Evolutionary conservation across 2,797 vertebrate species (phyloP), one percentile per base, ranked within the genome.

Genomic region (Alectoris magna): DNA sequence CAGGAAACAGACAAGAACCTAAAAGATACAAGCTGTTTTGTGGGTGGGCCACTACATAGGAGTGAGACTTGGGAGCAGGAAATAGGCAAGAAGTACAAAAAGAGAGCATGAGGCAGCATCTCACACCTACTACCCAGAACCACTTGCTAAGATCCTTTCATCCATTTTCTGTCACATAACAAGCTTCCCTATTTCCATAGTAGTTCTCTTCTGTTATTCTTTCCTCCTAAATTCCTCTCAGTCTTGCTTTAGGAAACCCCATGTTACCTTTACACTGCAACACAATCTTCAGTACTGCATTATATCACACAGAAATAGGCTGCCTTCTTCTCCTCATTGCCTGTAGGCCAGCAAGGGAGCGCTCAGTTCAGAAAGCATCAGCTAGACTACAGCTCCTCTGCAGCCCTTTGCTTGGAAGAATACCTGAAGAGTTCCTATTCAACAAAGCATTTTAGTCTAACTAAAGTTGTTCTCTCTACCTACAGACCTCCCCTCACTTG

Each of bases 381-480:
- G 27, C 39, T 38, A 26, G 43, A 71, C 22, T 22, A 29, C 19
- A 49, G 66, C 1, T 72, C 41, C 34, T 72, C 71, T 51, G 55
- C 38, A 78, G 41, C 38, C 27, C 55, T 86, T 75, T 0, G 0
- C 53, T 39, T 27, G 5, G 11, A 17, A 41, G 38, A 84, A 9
- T 11, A 78, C 60, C 21, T 31, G 66, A 22, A 92, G 46, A 85
- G 38, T 29, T 83, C 34, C 56, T 12, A 8, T 38, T 58, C n/a
- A 68, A 23, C 29, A 74, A 53, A 62, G 13, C 10, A 44, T 53
- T 44, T 71, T 60, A 11, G 22, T 58, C 24, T 75, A 74, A 68
- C 23, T 55, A 1, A 63, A 63, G 17, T 39, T 62, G 24, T 51
- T 85, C 44, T 53, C 38, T 86, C 36, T 63, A 36, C 17, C 55